A percentile compares a stretch with the other conserved stretches of the same genome.
Conservation (phyloP, 2,797 vertebrate genomes). For the Bucorvus abyssinicus region DNA sequence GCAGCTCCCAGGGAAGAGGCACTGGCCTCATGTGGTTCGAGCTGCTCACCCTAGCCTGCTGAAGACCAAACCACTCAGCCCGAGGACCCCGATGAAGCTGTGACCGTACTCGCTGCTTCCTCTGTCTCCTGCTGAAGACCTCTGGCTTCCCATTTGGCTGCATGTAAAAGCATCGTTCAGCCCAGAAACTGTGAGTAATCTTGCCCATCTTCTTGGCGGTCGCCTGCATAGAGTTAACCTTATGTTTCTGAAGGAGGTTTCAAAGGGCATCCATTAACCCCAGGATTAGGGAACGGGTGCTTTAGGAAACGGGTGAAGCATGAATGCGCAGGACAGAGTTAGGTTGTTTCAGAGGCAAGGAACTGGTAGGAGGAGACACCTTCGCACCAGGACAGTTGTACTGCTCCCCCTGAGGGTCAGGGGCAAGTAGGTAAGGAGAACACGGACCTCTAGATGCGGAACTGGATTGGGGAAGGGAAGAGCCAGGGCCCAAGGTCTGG, state of each 20-base stretch:
- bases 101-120: not conserved
- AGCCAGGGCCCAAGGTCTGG: not conserved
- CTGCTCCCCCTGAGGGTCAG: not conserved
- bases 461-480: not conserved
- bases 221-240: not conserved
- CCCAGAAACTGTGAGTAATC: not conserved
- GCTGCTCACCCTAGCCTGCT: not conserved
- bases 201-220: not conserved
- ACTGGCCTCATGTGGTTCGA: not conserved
- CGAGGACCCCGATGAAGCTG: not conserved
- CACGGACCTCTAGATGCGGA: not conserved
- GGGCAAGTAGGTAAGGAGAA: not conserved
- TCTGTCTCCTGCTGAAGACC: not conserved
- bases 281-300: not conserved
- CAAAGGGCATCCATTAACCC: not conserved
- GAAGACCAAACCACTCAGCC: not conserved
- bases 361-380: not conserved
- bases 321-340: not conserved
- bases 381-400: not conserved
- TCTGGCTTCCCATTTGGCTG: accelerated
- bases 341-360: not conserved
- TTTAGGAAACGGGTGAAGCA: not conserved
- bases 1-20: not conserved
- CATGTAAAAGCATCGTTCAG: not conserved
- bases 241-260: not conserved